phyloP scores from a whole-genome alignment of 2,888 invertebrate species.

The Drosophila atripex region DNA sequence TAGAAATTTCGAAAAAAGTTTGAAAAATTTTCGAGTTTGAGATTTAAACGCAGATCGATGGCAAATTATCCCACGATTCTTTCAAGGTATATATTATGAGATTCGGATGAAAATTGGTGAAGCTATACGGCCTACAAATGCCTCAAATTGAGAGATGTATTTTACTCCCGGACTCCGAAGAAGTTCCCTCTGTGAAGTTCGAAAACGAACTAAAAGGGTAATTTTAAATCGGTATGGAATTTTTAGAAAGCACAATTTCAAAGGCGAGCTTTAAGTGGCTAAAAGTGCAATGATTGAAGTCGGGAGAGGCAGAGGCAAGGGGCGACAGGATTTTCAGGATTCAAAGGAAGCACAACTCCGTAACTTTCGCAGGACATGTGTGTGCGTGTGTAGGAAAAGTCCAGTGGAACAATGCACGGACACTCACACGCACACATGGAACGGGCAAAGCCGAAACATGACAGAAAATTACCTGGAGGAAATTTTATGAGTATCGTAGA shows the following conservation, averaged over 20 bases:
- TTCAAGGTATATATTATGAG: too few species aligned
- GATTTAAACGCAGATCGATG: too few species aligned
- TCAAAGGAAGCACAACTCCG: constrained; percentile 43
- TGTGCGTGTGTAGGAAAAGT: constrained; percentile 37
- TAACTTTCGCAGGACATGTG: constrained; percentile 14
- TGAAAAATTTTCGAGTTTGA: too few species aligned
- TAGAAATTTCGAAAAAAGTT: too few species aligned
- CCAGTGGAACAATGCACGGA: constrained; percentile 60
- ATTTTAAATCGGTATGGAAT: neutral
- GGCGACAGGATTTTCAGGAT: constrained; percentile 34
- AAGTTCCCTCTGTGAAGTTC: too few species aligned
- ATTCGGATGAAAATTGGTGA: too few species aligned
- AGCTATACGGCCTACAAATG: too few species aligned
- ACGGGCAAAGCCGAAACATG: constrained; percentile 30
- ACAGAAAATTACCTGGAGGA: constrained; percentile 76
- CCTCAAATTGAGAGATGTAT: too few species aligned
- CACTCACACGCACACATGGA: constrained; percentile 23
- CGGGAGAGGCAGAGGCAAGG: constrained; percentile 16
- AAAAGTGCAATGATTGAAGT: constrained; percentile 66
- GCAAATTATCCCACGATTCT: neutral
- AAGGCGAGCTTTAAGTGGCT: constrained; percentile 71
- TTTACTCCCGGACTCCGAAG: too few species aligned
- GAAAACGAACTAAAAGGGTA: neutral
- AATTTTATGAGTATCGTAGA: constrained; percentile 75
- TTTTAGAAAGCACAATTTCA: neutral